These are phyloP conservation scores for Octopus bimaculoides DNA, from an alignment of 1,140 invertebrate genomes.

Conservation along the genomic window DNA sequence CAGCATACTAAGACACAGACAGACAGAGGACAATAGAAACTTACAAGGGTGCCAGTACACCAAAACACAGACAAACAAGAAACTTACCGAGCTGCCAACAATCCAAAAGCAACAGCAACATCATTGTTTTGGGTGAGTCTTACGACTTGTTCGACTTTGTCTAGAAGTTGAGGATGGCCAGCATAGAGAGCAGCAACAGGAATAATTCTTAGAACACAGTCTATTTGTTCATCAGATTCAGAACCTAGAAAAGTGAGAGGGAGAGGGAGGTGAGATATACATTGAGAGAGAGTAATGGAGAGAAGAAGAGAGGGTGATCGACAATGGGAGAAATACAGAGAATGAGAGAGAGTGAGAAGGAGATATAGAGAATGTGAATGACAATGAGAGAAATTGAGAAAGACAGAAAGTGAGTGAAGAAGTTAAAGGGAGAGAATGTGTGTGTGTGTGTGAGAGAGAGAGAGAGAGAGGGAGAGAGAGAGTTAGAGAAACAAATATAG, in stretches of 20 bases:
- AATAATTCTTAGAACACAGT: conserved; percentile 37
- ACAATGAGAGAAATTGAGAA: background rate
- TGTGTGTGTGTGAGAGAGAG: background rate
- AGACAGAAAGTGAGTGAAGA: background rate
- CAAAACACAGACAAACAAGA: background rate
- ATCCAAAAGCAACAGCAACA: conserved; percentile 29
- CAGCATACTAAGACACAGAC: no score
- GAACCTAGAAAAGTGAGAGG: conserved; percentile 27
- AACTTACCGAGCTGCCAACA: conserved; percentile 43
- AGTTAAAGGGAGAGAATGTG: background rate
- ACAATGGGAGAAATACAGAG: background rate
- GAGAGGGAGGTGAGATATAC: background rate
- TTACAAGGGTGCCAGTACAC: no score
- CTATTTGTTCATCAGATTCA: conserved; percentile 42
- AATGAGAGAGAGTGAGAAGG: background rate
- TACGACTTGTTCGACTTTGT: conserved; percentile 37
- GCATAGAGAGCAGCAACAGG: conserved; percentile 46
- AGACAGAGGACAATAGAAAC: no score
- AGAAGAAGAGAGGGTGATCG: background rate
- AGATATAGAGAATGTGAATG: background rate
- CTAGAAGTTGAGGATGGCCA: conserved; percentile 44
- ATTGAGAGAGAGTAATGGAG: background rate
- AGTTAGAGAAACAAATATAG: background rate
- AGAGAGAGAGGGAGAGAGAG: background rate
- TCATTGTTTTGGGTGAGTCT: conserved; percentile 40